Evolutionary conservation across 2,113 vertebrate species (phyloP).

Genomic region (Puntigrus tetrazona): DNA sequence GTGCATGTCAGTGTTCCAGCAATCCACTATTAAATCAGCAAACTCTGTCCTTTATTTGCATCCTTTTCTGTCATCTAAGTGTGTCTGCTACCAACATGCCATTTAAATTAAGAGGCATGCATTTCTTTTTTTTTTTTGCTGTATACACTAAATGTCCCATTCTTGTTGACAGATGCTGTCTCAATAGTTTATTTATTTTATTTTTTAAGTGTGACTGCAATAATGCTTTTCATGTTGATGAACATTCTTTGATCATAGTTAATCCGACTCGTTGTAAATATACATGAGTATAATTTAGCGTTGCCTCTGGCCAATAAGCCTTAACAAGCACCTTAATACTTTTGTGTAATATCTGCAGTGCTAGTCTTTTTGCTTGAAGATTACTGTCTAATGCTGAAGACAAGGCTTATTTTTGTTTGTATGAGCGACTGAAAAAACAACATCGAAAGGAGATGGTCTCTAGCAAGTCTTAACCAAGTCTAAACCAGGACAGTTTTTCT

Average conservation of each 20-base stretch:
- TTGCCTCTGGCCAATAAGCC: slow-evolving; percentile 8
- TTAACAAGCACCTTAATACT: neutral
- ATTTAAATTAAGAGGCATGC: neutral
- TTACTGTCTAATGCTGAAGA: slow-evolving; percentile 23
- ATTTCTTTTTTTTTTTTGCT: neutral
- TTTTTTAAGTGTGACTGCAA: neutral
- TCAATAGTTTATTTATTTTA: too few relatives aligned
- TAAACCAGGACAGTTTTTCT: neutral
- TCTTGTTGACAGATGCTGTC: neutral
- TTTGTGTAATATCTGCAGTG: slow-evolving; percentile 1
- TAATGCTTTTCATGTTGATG: neutral
- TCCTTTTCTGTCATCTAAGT: neutral
- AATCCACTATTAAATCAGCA: neutral
- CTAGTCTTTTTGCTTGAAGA: slow-evolving; percentile 22
- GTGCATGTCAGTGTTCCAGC: neutral
- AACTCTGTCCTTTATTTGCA: neutral
- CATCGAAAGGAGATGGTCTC: neutral
- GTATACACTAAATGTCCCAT: neutral
- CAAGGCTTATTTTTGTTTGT: slow-evolving; percentile 27
- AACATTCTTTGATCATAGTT: slow-evolving; percentile 22
- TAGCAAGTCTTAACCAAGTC: neutral
- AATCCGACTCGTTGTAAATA: slow-evolving; percentile 10
- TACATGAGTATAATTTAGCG: neutral
- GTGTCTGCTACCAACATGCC: neutral
- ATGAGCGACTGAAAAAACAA: neutral